A percentile compares a stretch with the other conserved stretches of the same genome.
phyloP scores from a whole-genome alignment of 2,797 vertebrate genomes.

The Spondyliosoma cantharus region DNA sequence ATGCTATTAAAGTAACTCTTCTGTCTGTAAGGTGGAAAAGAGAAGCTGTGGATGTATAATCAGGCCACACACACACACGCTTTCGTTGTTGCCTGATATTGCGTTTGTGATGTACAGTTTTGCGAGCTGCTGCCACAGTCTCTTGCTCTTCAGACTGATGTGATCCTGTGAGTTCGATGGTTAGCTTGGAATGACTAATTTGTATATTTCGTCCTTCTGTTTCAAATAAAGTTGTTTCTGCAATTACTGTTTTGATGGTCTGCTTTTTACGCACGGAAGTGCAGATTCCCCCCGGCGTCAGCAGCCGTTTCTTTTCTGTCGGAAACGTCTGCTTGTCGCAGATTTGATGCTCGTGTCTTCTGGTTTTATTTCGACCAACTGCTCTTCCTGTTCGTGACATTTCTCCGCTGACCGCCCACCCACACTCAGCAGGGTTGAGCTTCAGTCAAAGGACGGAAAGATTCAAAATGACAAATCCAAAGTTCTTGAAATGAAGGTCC shows the following conservation, averaged over 20 bases:
- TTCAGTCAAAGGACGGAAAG: neutral
- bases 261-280: neutral
- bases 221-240: conserved; percentile 65
- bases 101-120: conserved; percentile 44
- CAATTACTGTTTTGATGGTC: neutral
- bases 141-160: conserved; percentile 25
- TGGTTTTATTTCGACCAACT: neutral
- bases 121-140: conserved; percentile 31
- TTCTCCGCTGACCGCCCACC: neutral
- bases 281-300: too few relatives aligned
- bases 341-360: neutral
- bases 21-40: neutral
- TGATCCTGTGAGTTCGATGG: conserved; percentile 44
- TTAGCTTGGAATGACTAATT: conserved; percentile 4
- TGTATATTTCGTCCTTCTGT: conserved; percentile 36
- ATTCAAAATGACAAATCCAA: conserved; percentile 2
- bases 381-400: neutral
- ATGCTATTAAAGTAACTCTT: conserved; percentile 33
- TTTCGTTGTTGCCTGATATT: conserved; percentile 19
- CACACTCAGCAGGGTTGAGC: neutral
- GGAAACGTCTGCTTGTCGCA: too few relatives aligned
- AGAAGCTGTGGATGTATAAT: conserved; percentile 30
- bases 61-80: conserved; percentile 10
- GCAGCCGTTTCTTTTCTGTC: too few relatives aligned
- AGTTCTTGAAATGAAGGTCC: too few relatives aligned